Percentiles rank a stretch among this genome's conserved stretches.
Evolutionary conservation across 2,888 invertebrate species (phyloP).

Genomic region (Eristalinus aeneus): DNA sequence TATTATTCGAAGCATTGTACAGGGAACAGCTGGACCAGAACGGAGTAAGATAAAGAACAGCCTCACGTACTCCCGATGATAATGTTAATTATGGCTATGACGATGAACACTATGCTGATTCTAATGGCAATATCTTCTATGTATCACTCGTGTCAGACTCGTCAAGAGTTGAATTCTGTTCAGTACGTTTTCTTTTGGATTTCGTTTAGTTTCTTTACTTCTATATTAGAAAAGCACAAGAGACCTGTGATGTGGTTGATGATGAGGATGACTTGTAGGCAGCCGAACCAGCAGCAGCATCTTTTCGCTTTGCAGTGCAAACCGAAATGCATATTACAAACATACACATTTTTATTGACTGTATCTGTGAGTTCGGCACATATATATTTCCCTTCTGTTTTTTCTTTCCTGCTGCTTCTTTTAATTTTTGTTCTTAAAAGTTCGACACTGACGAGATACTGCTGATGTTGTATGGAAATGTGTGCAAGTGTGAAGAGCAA

Average conservation of each 20-base stretch:
- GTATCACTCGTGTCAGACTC: slow-evolving; percentile 35
- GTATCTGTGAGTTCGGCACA: not conserved
- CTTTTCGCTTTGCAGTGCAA: slow-evolving; percentile 74
- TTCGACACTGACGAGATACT: not conserved
- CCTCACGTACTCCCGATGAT: not conserved
- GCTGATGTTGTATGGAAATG: not conserved
- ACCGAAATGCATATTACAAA: slow-evolving; percentile 74
- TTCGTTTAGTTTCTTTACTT: slow-evolving; percentile 25
- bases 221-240: slow-evolving; percentile 64
- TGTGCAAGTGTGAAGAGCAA: slow-evolving; percentile 15
- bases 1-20: slow-evolving; percentile 67
- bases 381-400: not conserved
- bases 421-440: not conserved
- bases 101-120: slow-evolving; percentile 33
- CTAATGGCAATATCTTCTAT: slow-evolving; percentile 43
- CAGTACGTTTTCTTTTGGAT: not conserved
- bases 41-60: slow-evolving; percentile 25
- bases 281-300: slow-evolving; percentile 50
- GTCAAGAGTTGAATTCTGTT: slow-evolving; percentile 16
- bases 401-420: not conserved
- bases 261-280: slow-evolving; percentile 70
- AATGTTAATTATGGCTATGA: not conserved
- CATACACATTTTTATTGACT: slow-evolving; percentile 73
- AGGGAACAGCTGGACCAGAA: slow-evolving; percentile 60
- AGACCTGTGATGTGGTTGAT: slow-evolving; percentile 61